Base-by-base conservation (phyloP, 2,888 invertebrate species). In the Urechis unicinctus region DNA sequence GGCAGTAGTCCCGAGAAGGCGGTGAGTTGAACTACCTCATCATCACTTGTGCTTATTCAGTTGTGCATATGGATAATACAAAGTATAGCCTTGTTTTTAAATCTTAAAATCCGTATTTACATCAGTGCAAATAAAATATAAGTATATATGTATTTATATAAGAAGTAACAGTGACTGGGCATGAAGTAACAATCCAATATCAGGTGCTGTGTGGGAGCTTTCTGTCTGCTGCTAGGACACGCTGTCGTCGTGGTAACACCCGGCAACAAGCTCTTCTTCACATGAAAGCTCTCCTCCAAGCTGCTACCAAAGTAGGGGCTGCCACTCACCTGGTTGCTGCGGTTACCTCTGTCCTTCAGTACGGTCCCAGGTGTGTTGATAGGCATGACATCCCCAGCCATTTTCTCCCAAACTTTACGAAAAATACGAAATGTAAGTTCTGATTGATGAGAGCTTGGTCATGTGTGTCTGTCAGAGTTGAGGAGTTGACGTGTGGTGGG, bases 261-360 rank as follows among this genome's bases (percentile, higher is more conserved):
- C 63, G 77, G 22, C 71, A 70, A 53, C 70, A 72, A 52, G 74
- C 76, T 1, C 57, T 77, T 31, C 62, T 71, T 21, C 72, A 74
- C 62, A 76, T 76, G 73, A 75, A 73, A 58, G 74, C 73, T 51
- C 59, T 77, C 3, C 59, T 77, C 59, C 70, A 70, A 1, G 74
- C 75, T 0, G 74, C 77, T 3, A 66, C 71, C 2, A 57, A 68
- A 44, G 72, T 74, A 17, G 73, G 73, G 1, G 71, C 74, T 4
- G 74, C 74, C 44, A 74, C 75, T 21, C 75, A 77, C 62, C 67
- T 77, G 2, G 72, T 76, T 42, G 71, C 75, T 28, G 73, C 74
- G n/a, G 75, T 75, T 3, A 73, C 75, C 4, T 73, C 74, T 25
- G 75, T 77, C 2, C 62, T 77, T 24, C 68, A 74, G 53, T 67